Evolutionary conservation across 2,797 vertebrate species (phyloP).

Genomic region (Peromyscus melanophrys): DNA sequence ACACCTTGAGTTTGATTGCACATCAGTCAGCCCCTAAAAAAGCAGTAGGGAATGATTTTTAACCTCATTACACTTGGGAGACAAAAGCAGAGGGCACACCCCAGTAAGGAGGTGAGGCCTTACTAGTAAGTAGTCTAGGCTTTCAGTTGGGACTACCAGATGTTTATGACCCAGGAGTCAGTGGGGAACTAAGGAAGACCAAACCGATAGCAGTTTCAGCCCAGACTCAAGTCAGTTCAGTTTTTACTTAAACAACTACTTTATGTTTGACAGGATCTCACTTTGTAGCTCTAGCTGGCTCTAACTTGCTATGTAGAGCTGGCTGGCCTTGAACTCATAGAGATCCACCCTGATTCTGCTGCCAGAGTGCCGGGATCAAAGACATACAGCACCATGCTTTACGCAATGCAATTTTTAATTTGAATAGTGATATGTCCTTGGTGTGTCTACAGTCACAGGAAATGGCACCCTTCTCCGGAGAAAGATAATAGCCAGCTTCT

Average conservation of each 20-base stretch:
- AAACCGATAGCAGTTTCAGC: not conserved
- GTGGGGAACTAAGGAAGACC: not conserved
- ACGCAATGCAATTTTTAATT: not conserved
- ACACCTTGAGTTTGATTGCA: not conserved
- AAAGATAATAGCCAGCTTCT: not conserved
- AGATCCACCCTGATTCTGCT: not conserved
- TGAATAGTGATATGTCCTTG: not conserved
- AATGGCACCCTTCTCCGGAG: not conserved
- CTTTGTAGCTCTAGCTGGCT: not conserved
- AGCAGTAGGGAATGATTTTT: not conserved
- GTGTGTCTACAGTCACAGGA: not conserved
- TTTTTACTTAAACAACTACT: not conserved
- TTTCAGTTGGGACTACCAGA: not conserved
- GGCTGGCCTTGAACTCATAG: not conserved
- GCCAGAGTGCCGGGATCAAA: not conserved
- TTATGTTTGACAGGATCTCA: not conserved
- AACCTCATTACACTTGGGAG: not conserved
- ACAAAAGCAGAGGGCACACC: not conserved
- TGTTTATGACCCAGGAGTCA: not conserved
- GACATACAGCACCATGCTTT: not conserved
- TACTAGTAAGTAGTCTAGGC: not conserved
- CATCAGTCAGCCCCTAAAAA: not conserved
- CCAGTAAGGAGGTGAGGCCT: not conserved
- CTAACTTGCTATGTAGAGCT: not conserved
- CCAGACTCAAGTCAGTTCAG: not conserved